These are phyloP conservation scores for Pristionchus mayeri DNA, from an alignment of 2,888 invertebrate genomes.

Conservation along the genomic window DNA sequence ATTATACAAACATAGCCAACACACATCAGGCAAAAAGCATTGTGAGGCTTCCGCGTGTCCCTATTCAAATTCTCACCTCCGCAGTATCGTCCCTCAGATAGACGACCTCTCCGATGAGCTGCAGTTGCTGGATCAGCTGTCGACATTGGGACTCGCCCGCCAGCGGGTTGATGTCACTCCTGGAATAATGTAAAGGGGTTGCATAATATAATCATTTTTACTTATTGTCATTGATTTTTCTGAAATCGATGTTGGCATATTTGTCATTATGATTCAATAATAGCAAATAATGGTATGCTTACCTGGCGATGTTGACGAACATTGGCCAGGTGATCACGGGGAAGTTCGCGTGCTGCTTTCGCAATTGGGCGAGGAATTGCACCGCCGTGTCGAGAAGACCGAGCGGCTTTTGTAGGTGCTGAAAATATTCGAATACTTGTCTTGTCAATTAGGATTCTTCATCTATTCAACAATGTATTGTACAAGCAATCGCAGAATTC, in stretches of 20 bases:
- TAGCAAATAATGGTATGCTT: neutral
- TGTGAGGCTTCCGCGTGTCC: too few species aligned
- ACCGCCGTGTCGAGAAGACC: constrained; percentile 81
- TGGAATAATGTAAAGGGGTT: too few species aligned
- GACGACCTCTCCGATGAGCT: constrained; percentile 83
- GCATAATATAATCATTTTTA: too few species aligned
- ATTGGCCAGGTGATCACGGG: constrained; percentile 82
- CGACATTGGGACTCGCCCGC: constrained; percentile 83
- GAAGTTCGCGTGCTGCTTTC: constrained; percentile 80
- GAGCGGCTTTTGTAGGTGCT: constrained; percentile 80
- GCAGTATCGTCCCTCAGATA: constrained; percentile 81
- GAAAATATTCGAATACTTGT: constrained; percentile 53
- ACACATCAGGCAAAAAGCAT: neutral
- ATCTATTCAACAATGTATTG: too few species aligned
- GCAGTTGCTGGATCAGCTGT: constrained; percentile 82
- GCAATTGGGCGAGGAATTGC: constrained; percentile 78
- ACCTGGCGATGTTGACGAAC: constrained; percentile 78
- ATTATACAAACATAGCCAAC: neutral
- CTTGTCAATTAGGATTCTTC: too few species aligned
- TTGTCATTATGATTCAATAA: too few species aligned
- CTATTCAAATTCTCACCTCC: constrained; percentile 60
- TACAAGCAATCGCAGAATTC: neutral
- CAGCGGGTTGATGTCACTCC: constrained; percentile 82
- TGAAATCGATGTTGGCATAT: too few species aligned
- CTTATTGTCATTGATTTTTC: too few species aligned